Evolutionary conservation across 2,113 vertebrate species (phyloP).

Genomic region (Oncorhynchus kisutch): DNA sequence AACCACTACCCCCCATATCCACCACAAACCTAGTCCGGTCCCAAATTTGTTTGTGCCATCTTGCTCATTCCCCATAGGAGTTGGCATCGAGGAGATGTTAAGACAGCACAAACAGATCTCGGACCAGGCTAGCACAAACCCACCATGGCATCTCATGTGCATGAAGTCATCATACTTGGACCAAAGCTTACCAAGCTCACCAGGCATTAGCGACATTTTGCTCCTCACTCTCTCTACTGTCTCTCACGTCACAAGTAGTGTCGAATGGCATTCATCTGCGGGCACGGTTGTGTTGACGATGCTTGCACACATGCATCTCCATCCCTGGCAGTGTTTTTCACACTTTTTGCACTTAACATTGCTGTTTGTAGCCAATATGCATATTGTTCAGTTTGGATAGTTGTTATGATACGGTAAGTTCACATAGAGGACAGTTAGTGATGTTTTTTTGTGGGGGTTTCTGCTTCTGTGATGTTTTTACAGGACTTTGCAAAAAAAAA

Average conservation of each 20-base stretch:
- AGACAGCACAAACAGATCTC: no score
- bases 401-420: no score
- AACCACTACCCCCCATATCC: conserved; percentile 1
- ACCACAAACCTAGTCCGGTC: neutral
- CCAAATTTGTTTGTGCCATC: conserved; percentile 3
- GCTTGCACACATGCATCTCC: conserved; percentile 9
- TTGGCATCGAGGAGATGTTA: no score
- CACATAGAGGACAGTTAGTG: neutral
- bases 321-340: neutral
- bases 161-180: conserved; percentile 51
- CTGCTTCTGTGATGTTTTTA: no score
- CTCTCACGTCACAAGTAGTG: neutral
- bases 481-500: no score
- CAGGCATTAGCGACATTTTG: neutral
- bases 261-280: conserved; percentile 3
- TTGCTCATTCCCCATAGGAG: no score
- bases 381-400: neutral
- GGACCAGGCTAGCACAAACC: no score
- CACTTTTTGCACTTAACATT: neutral
- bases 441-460: neutral
- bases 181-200: conserved; percentile 6
- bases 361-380: neutral
- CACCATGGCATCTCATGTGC: conserved; percentile 29
- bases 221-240: neutral
- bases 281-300: neutral